Base-by-base conservation (phyloP, 1,140 invertebrate species). In the Lerema accius region DNA sequence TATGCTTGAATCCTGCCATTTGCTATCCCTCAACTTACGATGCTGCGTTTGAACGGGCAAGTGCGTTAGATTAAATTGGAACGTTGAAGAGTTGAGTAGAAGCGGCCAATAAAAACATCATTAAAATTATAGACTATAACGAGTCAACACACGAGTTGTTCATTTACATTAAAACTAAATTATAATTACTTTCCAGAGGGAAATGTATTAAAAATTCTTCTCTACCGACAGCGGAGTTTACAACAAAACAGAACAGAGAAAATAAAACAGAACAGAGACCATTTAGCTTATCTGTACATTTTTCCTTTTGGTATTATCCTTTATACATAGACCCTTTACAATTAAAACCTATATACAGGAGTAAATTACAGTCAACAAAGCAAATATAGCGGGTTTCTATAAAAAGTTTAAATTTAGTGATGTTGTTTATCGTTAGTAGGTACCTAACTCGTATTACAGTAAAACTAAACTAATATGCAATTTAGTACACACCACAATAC, bases 1-100 rank as follows among this genome's bases (percentile, higher is more conserved):
- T 62, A 56, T 56, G 40, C 53, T 59, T 19, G 40, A 46, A 60
- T 65, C 59, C 55, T 55, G 53, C 59, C 46, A 53, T 60, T 58
- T 51, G 62, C 51, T 45, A 56, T 56, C 53, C 39, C 40, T 56
- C 53, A 56, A 28, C 15, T 49, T 28, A 19, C 9, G 37, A 16
- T 63, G 59, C 53, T 23, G n/a, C 13, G 53, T 63, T 67, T 46
- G 32, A 11, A 32, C 7, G 16, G 9, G 46, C 14, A 0, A 46
- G 58, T 49, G 7, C 11, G 48, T 50, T 66, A 9, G 43, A 43
- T 15, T 35, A 6, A 55, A 35, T 37, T 3, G 5, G 2, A 23
- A 23, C 19, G 19, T 23, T 23, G 5, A 3, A 5, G 19, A 23
- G n/a, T n/a, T n/a, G n/a, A n/a, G n/a, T n/a, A n/a, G n/a, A n/a